These are phyloP conservation scores for Atherix ibis DNA, from an alignment of 2,888 invertebrate genomes.

Conservation along the genomic window DNA sequence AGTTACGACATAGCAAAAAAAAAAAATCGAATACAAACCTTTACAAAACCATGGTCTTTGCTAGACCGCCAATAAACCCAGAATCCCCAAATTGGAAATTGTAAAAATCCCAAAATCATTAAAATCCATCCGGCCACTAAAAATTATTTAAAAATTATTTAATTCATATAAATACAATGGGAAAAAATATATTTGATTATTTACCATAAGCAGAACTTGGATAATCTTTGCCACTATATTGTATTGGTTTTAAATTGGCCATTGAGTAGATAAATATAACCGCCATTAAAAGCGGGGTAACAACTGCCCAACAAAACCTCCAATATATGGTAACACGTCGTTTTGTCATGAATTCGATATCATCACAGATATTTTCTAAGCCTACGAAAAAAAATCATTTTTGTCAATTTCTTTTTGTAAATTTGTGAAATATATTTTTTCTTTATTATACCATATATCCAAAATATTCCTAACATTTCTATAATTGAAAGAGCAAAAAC, in stretches of 20 bases:
- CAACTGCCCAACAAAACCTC: conserved; percentile 58
- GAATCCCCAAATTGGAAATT: conserved; percentile 37
- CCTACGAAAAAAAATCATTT: conserved; percentile 24
- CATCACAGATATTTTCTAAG: conserved; percentile 45
- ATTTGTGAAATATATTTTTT: not conserved
- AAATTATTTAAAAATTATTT: conserved; percentile 10
- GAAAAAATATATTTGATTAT: not conserved
- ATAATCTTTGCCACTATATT: conserved; percentile 40
- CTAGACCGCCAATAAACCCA: too few relatives aligned
- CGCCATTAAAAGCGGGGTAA: conserved; percentile 52
- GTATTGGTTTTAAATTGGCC: conserved; percentile 38
- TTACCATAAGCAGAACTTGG: conserved; percentile 43
- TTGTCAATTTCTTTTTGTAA: not conserved
- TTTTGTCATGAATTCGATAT: conserved; percentile 64
- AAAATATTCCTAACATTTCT: conserved; percentile 39
- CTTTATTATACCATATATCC: conserved; percentile 39
- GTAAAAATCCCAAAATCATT: conserved; percentile 33
- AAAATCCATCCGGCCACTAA: conserved; percentile 39
- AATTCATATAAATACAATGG: not conserved
- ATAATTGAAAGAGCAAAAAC: conserved; percentile 41
- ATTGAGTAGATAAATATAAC: conserved; percentile 56
- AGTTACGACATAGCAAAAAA: not conserved
- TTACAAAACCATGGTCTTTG: too few relatives aligned
- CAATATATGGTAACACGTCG: conserved; percentile 50
- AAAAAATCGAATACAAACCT: conserved; percentile 1